These are phyloP conservation scores for Gobiocypris rarus DNA, from an alignment of 2,113 vertebrate genomes.

Conservation along the genomic window DNA sequence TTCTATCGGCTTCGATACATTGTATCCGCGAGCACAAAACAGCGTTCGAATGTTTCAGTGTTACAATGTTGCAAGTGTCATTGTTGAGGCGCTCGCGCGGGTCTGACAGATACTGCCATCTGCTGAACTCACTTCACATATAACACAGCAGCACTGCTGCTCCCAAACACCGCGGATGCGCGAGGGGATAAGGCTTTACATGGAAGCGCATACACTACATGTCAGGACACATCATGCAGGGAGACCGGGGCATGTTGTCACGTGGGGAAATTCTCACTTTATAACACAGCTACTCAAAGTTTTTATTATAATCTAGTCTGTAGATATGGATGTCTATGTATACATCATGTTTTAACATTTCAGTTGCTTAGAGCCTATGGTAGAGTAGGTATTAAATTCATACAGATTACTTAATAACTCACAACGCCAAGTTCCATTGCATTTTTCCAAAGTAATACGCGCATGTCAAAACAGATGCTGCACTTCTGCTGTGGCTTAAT, in stretches of 20 bases:
- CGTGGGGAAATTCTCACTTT: background rate
- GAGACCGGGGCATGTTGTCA: background rate
- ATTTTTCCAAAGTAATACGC: background rate
- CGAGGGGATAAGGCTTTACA: background rate
- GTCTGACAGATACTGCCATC: conserved; percentile 56
- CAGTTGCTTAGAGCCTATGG: too few species aligned
- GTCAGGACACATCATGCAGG: background rate
- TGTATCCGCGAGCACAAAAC: background rate
- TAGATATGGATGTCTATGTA: too few species aligned
- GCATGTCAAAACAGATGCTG: conserved; percentile 13
- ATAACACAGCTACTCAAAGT: background rate
- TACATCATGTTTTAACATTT: too few species aligned
- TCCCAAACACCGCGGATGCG: background rate
- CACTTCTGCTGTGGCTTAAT: background rate
- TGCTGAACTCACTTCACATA: conserved; percentile 47
- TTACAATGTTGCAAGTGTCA: conserved; percentile 49
- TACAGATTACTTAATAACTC: background rate
- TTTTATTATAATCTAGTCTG: too few species aligned
- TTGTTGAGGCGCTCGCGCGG: conserved; percentile 37
- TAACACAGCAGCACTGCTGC: background rate
- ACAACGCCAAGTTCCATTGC: background rate
- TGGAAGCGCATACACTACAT: background rate
- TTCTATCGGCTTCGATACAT: conserved; percentile 37
- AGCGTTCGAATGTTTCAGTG: conserved; percentile 37
- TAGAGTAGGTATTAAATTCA: too few species aligned